Evolutionary conservation across 2,888 invertebrate species (phyloP).

Genomic region (Chaetoderma sp.): DNA sequence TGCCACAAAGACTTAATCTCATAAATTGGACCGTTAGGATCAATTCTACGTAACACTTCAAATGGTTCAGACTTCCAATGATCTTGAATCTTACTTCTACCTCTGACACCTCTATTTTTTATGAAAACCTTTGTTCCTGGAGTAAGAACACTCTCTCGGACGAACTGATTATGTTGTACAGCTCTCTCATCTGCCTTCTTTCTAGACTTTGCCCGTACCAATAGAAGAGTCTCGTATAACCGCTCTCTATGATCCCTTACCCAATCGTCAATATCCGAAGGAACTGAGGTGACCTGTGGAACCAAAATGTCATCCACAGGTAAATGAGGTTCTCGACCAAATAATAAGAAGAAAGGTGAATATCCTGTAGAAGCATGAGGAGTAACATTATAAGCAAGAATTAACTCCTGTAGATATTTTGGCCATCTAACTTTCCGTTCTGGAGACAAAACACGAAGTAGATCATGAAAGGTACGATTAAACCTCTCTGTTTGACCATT

Average conservation of each 20-base stretch:
- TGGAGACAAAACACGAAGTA: constrained; percentile 6
- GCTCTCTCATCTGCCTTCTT: not conserved
- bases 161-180: no score
- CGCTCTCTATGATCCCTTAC: constrained; percentile 10
- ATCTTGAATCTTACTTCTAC: constrained; percentile 10
- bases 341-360: constrained; percentile 15
- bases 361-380: constrained; percentile 13
- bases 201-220: not conserved
- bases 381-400: constrained; percentile 14
- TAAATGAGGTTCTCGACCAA: constrained; percentile 19
- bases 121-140: not conserved
- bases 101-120: not conserved
- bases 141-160: no score
- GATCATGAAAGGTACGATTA: constrained; percentile 19
- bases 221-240: not conserved
- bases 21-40: not conserved
- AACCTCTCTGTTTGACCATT: constrained; percentile 19
- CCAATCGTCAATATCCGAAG: no score
- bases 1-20: not conserved
- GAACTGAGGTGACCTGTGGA: no score
- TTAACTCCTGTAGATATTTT: constrained; percentile 1
- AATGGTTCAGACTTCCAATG: not conserved
- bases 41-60: not conserved
- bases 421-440: constrained; percentile 19
- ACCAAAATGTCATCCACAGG: constrained; percentile 19